phyloP scores from a whole-genome alignment of 2,888 invertebrate genomes.

The Epinotia brunnichana region DNA sequence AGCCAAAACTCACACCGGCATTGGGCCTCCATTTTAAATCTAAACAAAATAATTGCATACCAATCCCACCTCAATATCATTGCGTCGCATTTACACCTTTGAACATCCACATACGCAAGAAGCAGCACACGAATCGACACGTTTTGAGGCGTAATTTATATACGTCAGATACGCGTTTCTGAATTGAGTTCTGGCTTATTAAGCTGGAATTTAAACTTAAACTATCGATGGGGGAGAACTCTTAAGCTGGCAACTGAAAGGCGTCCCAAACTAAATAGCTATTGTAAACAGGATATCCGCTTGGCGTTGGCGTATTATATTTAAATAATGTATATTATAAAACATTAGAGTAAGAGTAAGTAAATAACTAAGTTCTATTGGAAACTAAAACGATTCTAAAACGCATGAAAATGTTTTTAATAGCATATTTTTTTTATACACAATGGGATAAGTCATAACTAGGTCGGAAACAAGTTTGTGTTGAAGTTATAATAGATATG shows the following conservation, averaged over 20 bases:
- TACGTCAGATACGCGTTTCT: not conserved
- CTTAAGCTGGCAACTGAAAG: slow-evolving; percentile 25
- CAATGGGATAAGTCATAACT: too few species aligned
- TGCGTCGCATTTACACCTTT: too few species aligned
- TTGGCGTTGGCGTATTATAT: not conserved
- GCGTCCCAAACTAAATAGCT: slow-evolving; percentile 12
- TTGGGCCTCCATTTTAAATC: not conserved
- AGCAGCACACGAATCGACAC: not conserved
- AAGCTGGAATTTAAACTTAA: slow-evolving; percentile 29
- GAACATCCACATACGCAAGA: too few species aligned
- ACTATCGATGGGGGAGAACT: slow-evolving; percentile 19
- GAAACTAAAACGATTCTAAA: too few species aligned
- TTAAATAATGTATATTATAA: too few species aligned
- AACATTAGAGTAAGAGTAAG: too few species aligned
- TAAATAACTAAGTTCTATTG: too few species aligned
- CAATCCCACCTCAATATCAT: not conserved
- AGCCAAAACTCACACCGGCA: not conserved
- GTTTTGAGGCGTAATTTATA: not conserved
- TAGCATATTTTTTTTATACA: too few species aligned
- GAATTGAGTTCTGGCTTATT: slow-evolving; percentile 14
- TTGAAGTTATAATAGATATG: too few species aligned
- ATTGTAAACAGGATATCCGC: not conserved
- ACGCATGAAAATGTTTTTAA: too few species aligned
- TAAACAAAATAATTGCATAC: not conserved
- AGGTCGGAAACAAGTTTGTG: too few species aligned